Conservation (phyloP, 2,113 vertebrate species). For the Grantiella picta region DNA sequence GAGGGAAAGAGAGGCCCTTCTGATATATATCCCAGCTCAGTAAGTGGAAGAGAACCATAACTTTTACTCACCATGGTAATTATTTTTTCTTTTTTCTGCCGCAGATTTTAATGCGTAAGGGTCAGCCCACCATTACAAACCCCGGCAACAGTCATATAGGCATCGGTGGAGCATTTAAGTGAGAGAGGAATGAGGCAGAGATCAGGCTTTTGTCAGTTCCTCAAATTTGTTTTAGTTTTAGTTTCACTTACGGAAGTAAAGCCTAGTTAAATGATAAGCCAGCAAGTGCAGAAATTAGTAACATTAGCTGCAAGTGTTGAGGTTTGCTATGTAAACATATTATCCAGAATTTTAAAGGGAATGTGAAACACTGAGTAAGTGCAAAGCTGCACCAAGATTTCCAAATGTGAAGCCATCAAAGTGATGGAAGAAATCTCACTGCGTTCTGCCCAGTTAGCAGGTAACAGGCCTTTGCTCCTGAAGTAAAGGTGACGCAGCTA, state of each 20-base stretch:
- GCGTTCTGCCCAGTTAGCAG: neutral
- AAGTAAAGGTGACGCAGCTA: neutral
- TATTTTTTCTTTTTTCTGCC: neutral
- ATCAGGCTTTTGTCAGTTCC: neutral
- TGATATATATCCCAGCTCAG: neutral
- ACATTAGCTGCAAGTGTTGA: neutral
- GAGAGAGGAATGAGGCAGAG: neutral
- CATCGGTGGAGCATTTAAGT: neutral
- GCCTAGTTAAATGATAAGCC: neutral
- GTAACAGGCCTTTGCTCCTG: fast-evolving
- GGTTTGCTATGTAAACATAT: neutral
- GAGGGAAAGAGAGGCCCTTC: neutral
- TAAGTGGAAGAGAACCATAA: neutral
- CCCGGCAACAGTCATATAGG: fast-evolving
- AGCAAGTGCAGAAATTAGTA: neutral
- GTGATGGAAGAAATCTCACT: neutral
- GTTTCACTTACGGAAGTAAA: neutral
- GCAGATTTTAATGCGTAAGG: neutral
- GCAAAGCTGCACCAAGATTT: neutral
- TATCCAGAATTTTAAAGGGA: neutral
- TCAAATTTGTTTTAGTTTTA: neutral
- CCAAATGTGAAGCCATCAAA: fast-evolving
- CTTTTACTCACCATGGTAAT: neutral
- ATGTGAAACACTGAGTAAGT: neutral
- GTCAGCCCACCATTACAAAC: neutral